Base-by-base conservation (phyloP, 1,140 invertebrate genomes). In the Lethrus apterus region DNA sequence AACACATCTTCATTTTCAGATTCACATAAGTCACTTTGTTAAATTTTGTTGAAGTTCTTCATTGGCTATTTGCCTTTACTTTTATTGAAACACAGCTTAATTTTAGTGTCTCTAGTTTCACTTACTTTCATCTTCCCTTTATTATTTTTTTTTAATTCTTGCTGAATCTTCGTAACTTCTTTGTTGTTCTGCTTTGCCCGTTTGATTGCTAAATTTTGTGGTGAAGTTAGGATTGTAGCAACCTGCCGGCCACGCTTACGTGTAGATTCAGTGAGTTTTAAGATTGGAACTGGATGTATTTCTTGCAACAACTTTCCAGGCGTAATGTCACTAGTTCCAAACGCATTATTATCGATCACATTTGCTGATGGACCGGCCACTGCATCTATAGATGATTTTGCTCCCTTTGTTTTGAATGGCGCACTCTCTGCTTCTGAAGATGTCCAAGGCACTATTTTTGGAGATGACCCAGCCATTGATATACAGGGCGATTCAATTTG, bases 301-400 rank as follows among this genome's bases (percentile, higher is more conserved):
- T 51, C 33, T 9, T n/a, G n/a, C n/a, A n/a, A n/a, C n/a, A n/a
- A n/a, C n/a, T n/a, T n/a, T n/a, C n/a, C n/a, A n/a, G n/a, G n/a
- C n/a, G n/a, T n/a, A n/a, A n/a, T n/a, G n/a, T n/a, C n/a, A n/a
- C n/a, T n/a, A n/a, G n/a, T n/a, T 50, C 34, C 26, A 50, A 31
- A 40, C 44, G 41, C 15, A 44, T 50, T 45, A 51, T 42, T 46
- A 29, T 41, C 35, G 44, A 46, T 35, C 29, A 31, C 29, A 46
- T 34, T 19, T 46, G n/a, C n/a, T n/a, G n/a, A n/a, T n/a, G n/a
- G n/a, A 41, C 35, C 29, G 46, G 11, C 17, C 35, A 41, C 34
- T 29, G 35, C 41, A 19, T 26, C 35, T 50, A 34, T 43, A 50
- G 14, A 26, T 33, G 45, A 43, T 34, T 33, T 40, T 44, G 30